phyloP scores from a whole-genome alignment of 2,797 vertebrate species.

The Ciconia nigra region DNA sequence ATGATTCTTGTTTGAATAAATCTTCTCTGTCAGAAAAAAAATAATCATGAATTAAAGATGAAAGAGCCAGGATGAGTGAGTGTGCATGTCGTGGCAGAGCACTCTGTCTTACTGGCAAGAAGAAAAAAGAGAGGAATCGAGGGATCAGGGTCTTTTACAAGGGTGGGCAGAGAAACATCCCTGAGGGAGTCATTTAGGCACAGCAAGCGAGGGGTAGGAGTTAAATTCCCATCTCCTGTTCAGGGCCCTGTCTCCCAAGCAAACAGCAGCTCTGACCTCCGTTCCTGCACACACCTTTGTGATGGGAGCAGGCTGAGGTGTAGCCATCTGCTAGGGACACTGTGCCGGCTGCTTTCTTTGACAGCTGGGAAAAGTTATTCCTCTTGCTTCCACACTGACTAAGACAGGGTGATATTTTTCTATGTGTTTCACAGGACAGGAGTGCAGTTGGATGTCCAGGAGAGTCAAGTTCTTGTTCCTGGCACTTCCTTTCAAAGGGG shows the following conservation, averaged over 20 bases:
- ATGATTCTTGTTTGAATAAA: slow-evolving; percentile 36
- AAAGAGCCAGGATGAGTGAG: neutral
- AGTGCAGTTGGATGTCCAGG: rapidly evolving
- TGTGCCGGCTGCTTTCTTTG: neutral
- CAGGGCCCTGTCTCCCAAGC: neutral
- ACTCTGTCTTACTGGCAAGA: neutral
- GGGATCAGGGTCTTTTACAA: neutral
- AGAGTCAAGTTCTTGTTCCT: neutral
- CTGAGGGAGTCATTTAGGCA: neutral
- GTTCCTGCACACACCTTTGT: neutral
- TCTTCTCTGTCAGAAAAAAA: neutral
- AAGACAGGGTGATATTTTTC: neutral
- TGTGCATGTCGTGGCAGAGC: neutral
- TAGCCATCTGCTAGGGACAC: neutral
- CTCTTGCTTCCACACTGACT: neutral
- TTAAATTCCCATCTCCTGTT: neutral
- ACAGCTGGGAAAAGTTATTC: neutral
- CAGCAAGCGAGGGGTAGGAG: neutral
- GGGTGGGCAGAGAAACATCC: neutral
- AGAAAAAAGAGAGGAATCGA: neutral
- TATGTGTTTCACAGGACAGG: neutral
- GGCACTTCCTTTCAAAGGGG: neutral
- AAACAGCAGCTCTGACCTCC: neutral
- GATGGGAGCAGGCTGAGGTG: neutral
- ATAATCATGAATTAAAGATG: slow-evolving; percentile 28